Evolutionary conservation across 2,113 vertebrate genomes (phyloP), one percentile per base, ranked within the genome.

Genomic region (Sialia sialis): DNA sequence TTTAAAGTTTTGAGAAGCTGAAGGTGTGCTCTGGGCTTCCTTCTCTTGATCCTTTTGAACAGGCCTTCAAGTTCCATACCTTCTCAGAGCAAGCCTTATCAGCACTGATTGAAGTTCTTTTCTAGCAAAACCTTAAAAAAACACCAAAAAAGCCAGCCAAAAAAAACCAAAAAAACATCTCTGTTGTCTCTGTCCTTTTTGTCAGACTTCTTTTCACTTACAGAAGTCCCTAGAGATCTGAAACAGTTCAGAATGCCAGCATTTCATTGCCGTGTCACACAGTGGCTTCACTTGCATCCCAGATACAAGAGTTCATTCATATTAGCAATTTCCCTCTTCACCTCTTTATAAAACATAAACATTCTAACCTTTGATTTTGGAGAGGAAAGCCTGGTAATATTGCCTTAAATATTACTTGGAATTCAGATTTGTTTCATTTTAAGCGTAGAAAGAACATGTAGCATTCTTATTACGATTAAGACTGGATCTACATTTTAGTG

Each of bases 61-160:
- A 75, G 25, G 21, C 16, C 17, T 43, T 78, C 32, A 39, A 0
- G 10, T 49, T 87, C 8, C 18, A 21, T 64, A 25, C n/a, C 27
- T 46, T 59, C 32, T 84, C 23, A 60, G 44, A 60, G 27, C 26
- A 77, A 84, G 46, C 34, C 13, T 70, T 51, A 41, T 38, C 36
- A 64, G 9, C 36, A 46, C 58, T 46, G 14, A 27, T 11, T 26
- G 30, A 76, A 52, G 12, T 81, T 84, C 4, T 56, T 77, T 70
- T 49, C 60, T 78, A 70, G 38, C 16, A 77, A 69, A 74, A 25
- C 21, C 22, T 72, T 39, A 5, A 66, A 64, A 34, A 48, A 19
- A 0, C 4, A 11, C 9, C 2, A 4, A 32, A 64, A 46, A 27
- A 25, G 5, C 3, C 7, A 41, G 11, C 2, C 8, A 48, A 67